Base-by-base conservation (phyloP, 1,140 invertebrate species). In the Lucilia cuprina region DNA sequence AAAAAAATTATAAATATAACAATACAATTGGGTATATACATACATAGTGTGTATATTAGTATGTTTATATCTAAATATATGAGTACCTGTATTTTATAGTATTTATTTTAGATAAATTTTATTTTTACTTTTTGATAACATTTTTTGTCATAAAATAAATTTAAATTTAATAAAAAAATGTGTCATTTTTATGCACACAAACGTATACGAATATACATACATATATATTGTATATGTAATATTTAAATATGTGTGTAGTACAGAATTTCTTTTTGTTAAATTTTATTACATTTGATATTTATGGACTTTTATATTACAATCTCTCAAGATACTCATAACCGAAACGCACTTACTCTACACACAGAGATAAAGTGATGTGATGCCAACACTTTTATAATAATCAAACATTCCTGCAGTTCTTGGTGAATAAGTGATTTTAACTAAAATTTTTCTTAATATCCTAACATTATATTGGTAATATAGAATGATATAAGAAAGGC, bases 231-330 rank as follows among this genome's bases (percentile, higher is more conserved):
- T 14, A 12, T 60, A n/a, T 60, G 13, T 14, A 14, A 14, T 17
- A 17, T 30, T 5, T 60, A 7, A 5, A 14, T 60, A 17, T 60
- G 12, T 60, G 5, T 60, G 50, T 60, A 12, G 3, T 17, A 30
- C 25, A 30, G 25, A 30, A 30, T 30, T 30, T 30, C 25, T 12
- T 7, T 14, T 0, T 21, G 19, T 70, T 21, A 70, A 70, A 78
- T 78, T 78, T 78, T 78, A 78, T 78, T 78, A 47, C 17, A 35
- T 35, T 78, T 78, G 12, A 47, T 78, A 78, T 78, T 78, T n/a
- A 78, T 78, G 75, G 75, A 41, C 14, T 19, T 41, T 41, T 41
- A 35, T 19, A 78, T 78, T 41, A 41, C 14, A 78, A 41, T 47
- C 34, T 78, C 75, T 78, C 34, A 78, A 78, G 75, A 78, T 78